Percentiles rank a stretch among this genome's conserved stretches.
These are phyloP conservation scores for Matsumurasca onukii DNA, from an alignment of 1,140 invertebrate species.

Conservation along the genomic window DNA sequence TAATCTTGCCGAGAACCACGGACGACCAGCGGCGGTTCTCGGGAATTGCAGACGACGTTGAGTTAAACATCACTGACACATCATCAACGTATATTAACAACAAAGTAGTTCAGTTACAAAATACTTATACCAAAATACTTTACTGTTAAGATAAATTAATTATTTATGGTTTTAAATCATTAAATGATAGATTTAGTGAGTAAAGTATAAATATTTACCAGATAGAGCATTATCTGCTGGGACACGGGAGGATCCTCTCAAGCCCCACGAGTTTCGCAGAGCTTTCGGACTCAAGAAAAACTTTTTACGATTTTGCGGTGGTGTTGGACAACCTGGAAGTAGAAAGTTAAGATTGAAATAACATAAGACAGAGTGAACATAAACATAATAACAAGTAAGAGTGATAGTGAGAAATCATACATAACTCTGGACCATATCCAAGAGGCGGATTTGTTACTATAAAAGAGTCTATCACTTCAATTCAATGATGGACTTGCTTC, in stretches of 20 bases:
- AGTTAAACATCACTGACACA: constrained; percentile 44
- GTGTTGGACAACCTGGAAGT: constrained; percentile 68
- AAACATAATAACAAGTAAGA: background rate
- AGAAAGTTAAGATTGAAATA: constrained; percentile 4
- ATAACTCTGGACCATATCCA: too few relatives aligned
- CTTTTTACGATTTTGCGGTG: constrained; percentile 73
- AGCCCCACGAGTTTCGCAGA: constrained; percentile 66
- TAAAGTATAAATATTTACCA: constrained; percentile 52
- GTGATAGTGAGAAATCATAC: background rate
- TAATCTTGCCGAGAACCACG: constrained; percentile 80
- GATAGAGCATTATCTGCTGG: constrained; percentile 57
- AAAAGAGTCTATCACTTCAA: too few relatives aligned
- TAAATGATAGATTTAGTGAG: too few relatives aligned
- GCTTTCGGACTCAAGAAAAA: constrained; percentile 79
- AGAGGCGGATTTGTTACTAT: too few relatives aligned
- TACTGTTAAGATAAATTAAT: too few relatives aligned
- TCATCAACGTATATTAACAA: background rate
- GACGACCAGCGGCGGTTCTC: constrained; percentile 67
- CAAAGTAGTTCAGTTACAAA: too few relatives aligned
- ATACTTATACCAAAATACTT: too few relatives aligned
- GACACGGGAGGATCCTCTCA: constrained; percentile 45
- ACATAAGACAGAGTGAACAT: background rate
- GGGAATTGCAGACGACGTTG: constrained; percentile 56
- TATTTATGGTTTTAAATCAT: too few relatives aligned
- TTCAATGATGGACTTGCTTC: too few relatives aligned